A percentile compares a stretch with the other conserved stretches of the same genome.
Conservation (phyloP, 2,888 invertebrate genomes). For the Cremastinae sp. region DNA sequence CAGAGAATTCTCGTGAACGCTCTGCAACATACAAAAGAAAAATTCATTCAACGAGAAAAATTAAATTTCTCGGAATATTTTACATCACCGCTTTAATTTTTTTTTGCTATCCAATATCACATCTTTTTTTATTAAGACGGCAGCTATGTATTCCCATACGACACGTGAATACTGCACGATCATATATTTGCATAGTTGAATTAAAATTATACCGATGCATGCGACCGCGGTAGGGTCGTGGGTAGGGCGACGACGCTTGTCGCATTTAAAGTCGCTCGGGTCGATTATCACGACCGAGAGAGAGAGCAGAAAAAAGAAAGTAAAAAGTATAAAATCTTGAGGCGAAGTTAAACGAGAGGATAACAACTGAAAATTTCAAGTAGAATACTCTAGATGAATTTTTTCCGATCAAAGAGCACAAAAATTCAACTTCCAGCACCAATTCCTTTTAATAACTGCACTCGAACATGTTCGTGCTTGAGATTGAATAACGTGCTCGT, state of each 20-base stretch:
- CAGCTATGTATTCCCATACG: slow-evolving; percentile 14
- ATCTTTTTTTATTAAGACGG: slow-evolving; percentile 13
- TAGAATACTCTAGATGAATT: not conserved
- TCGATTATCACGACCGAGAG: slow-evolving; percentile 41
- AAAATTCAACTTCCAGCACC: too few relatives aligned
- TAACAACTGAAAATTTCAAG: not conserved
- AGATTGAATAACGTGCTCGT: too few relatives aligned
- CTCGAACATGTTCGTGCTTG: too few relatives aligned
- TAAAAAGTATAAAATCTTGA: not conserved
- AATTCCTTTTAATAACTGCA: too few relatives aligned
- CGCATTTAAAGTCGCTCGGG: slow-evolving; percentile 48
- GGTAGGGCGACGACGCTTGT: slow-evolving; percentile 50
- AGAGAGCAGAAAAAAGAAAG: slow-evolving; percentile 6
- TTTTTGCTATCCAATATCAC: slow-evolving; percentile 30
- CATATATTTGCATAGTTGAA: slow-evolving; percentile 68
- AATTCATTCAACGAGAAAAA: too few relatives aligned
- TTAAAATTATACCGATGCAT: slow-evolving; percentile 57
- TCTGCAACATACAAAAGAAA: slow-evolving; percentile 83
- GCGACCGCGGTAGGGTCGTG: slow-evolving; percentile 27
- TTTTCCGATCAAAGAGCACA: not conserved
- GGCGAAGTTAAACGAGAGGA: slow-evolving; percentile 2
- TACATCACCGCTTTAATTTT: not conserved
- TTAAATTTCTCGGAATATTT: too few relatives aligned
- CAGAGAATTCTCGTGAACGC: slow-evolving; percentile 96
- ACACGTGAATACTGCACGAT: slow-evolving; percentile 16